A percentile compares a stretch with the other conserved stretches of the same genome.
phyloP scores from a whole-genome alignment of 2,888 invertebrate species.

The Xanthorhoe designata region DNA sequence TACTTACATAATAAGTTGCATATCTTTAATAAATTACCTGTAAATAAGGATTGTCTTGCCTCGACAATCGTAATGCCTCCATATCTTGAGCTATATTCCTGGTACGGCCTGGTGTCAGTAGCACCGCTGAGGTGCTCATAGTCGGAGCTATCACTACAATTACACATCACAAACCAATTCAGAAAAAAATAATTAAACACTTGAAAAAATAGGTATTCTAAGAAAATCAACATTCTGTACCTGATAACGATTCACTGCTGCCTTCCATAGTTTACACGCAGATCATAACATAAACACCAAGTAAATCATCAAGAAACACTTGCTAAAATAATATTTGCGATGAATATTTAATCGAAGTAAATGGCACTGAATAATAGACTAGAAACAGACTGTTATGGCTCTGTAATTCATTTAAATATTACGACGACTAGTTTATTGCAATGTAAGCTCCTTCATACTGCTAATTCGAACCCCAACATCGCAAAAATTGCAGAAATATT shows the following conservation, averaged over 20 bases:
- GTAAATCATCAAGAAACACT: conserved; percentile 27
- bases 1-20: conserved; percentile 20
- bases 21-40: conserved; percentile 80
- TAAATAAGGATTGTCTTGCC: conserved; percentile 94
- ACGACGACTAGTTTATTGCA: neutral
- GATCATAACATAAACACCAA: conserved; percentile 32
- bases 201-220: neutral
- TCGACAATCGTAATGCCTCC: conserved; percentile 91
- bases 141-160: conserved; percentile 68
- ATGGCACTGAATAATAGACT: conserved; percentile 9
- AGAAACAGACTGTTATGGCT: conserved; percentile 4
- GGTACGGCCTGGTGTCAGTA: conserved; percentile 90
- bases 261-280: conserved; percentile 66
- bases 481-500: neutral
- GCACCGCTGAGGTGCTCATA: conserved; percentile 84
- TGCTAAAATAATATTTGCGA: conserved; percentile 14
- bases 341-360: conserved; percentile 32
- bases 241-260: conserved; percentile 75
- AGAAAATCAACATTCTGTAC: conserved; percentile 50
- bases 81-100: conserved; percentile 93
- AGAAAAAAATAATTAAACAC: conserved; percentile 5
- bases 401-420: conserved; percentile 1
- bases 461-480: neutral
- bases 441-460: neutral
- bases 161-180: conserved; percentile 42